Percentiles rank a stretch among this genome's conserved stretches.
Evolutionary conservation across 2,113 vertebrate genomes (phyloP).

Genomic region (human): DNA sequence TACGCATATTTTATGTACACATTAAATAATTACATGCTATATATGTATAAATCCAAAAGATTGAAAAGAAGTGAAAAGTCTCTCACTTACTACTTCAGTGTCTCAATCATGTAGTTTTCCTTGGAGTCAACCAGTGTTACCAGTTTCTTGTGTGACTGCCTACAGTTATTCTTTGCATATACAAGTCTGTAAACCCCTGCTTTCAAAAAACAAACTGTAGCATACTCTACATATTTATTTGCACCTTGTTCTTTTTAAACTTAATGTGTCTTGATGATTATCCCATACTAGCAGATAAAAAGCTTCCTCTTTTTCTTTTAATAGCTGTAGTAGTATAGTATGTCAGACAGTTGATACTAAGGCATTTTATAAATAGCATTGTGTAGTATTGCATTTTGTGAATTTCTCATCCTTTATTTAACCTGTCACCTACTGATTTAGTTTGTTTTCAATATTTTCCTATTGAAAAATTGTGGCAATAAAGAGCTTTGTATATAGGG

Average conservation of each 20-base stretch:
- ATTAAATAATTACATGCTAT: not conserved
- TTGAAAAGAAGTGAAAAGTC: not conserved
- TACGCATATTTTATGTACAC: not conserved
- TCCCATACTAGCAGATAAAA: not conserved
- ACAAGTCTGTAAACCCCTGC: not conserved
- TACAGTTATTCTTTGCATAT: not conserved
- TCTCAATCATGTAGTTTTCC: not conserved
- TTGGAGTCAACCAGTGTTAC: not conserved
- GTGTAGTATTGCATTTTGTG: not conserved
- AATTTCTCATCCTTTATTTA: not conserved
- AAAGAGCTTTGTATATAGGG: not conserved
- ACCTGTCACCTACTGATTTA: not conserved
- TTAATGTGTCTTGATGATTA: not conserved
- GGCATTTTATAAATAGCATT: not conserved
- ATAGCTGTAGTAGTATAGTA: not conserved
- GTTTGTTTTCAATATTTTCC: conserved; percentile 3
- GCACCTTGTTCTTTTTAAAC: not conserved
- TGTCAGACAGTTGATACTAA: not conserved
- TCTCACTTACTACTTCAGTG: not conserved
- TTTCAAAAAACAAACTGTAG: not conserved
- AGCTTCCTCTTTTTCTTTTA: not conserved
- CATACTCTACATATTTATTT: not conserved
- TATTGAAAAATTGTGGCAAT: not conserved
- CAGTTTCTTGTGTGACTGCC: not conserved
- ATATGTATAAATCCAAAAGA: not conserved